Base-by-base conservation (phyloP, 2,888 invertebrate species). In the Gandaritis pyraliata region DNA sequence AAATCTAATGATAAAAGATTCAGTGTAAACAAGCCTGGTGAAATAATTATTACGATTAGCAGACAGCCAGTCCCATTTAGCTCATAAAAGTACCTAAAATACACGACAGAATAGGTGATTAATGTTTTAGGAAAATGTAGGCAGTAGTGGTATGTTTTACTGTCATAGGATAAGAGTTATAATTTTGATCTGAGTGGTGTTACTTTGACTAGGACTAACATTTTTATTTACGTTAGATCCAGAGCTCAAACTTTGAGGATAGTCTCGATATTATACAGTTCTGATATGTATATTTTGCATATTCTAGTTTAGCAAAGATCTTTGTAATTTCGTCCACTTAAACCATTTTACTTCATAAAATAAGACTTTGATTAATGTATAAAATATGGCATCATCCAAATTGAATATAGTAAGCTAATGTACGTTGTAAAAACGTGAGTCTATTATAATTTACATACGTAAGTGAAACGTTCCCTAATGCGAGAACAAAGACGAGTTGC, bases 401-500 rank as follows among this genome's bases (percentile, higher is more conserved):
- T 57, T 52, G 33, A 50, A 57, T 60, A 54, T 47, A 30, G 56
- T 36, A 45, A 53, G 53, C 41, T 43, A 61, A 54, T 51, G 38
- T 64, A 61, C 46, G 38, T 30, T 36, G 23, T 36, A 43, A 45
- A 55, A 47, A 64, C 50, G 49, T 43, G 48, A 61, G 53, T 56
- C 48, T 36, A 55, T 43, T 47, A 53, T 45, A 62, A 54, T 63
- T 60, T 63, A 54, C 58, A 53, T 61, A 58, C 36, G 41, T 60
- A 51, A 61, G 48, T 49, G 43, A 59, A 58, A 49, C 38, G 36
- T 12, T 57, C 54, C 47, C 15, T 68, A 62, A 64, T 66, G 61
- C 49, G 60, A 65, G 59, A 64, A 61, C 62, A 66, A 62, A 67
- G 62, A 58, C 54, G 54, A 51, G 55, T 41, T 36, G 58, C 60